phyloP scores from a whole-genome alignment of 2,888 invertebrate genomes.

The Ligdia adustata region DNA sequence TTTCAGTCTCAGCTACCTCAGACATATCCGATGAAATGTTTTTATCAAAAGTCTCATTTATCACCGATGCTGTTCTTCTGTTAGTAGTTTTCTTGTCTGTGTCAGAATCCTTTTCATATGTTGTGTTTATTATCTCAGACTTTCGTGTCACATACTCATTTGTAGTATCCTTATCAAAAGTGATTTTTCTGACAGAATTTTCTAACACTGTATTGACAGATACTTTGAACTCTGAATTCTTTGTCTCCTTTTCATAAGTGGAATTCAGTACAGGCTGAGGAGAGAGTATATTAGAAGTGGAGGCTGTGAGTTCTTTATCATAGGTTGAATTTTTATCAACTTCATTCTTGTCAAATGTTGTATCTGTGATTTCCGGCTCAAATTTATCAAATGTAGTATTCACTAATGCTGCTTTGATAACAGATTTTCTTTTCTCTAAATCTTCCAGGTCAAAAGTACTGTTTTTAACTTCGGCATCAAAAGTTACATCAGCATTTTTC shows the following conservation, averaged over 20 bases:
- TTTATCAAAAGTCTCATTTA: slow-evolving; percentile 33
- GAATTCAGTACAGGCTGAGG: background rate
- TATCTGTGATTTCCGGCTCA: background rate
- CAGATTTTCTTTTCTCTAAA: slow-evolving; percentile 22
- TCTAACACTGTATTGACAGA: background rate
- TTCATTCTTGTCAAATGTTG: background rate
- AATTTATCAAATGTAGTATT: slow-evolving; percentile 13
- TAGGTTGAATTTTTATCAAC: background rate
- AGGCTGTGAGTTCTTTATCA: background rate
- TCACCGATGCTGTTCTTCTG: slow-evolving; percentile 9
- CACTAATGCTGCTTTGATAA: slow-evolving; percentile 23
- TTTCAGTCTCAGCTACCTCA: slow-evolving; percentile 7
- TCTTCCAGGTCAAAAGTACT: slow-evolving; percentile 22
- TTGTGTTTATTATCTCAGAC: slow-evolving; percentile 12
- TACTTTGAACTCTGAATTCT: background rate
- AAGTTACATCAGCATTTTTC: background rate
- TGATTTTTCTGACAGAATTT: slow-evolving; percentile 7
- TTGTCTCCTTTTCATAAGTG: background rate
- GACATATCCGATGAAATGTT: background rate
- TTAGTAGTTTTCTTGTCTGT: background rate
- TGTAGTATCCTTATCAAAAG: slow-evolving; percentile 15
- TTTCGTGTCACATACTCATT: background rate
- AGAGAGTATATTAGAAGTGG: background rate
- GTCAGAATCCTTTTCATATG: slow-evolving; percentile 25
- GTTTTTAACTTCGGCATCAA: slow-evolving; percentile 15